Percentiles rank a stretch among this genome's conserved stretches.
Evolutionary conservation across 2,113 vertebrate genomes (phyloP).

Genomic region (Ageneiosus marmoratus): DNA sequence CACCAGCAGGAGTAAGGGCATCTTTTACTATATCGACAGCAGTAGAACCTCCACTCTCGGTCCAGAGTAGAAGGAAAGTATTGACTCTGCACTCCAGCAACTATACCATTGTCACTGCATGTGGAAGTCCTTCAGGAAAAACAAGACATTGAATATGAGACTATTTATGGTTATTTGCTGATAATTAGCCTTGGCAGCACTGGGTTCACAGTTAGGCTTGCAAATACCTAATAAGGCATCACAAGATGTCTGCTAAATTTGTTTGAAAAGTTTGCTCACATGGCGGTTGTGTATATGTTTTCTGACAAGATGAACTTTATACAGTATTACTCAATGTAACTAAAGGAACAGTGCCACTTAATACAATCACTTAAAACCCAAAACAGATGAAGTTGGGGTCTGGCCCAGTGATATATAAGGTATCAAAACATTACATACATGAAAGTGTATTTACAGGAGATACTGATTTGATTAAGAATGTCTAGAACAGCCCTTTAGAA

Average conservation of each 20-base stretch:
- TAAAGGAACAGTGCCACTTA: not conserved
- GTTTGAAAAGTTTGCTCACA: no score
- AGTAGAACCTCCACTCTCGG: conserved; percentile 97
- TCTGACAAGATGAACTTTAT: not conserved
- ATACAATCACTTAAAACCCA: not conserved
- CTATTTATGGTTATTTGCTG: not conserved
- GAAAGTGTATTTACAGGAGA: not conserved
- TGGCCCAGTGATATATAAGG: not conserved
- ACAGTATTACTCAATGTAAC: not conserved
- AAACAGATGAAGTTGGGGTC: not conserved
- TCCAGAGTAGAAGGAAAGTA: conserved; percentile 93
- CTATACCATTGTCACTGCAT: conserved; percentile 90
- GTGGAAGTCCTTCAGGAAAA: conserved; percentile 85
- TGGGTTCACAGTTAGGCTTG: not conserved
- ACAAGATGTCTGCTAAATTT: not conserved
- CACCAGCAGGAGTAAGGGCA: conserved; percentile 95
- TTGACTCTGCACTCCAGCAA: conserved; percentile 92
- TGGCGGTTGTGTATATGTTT: no score
- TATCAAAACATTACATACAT: not conserved
- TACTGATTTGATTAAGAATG: not conserved
- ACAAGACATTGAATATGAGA: conserved; percentile 7
- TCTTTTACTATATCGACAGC: conserved; percentile 86
- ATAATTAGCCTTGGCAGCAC: not conserved
- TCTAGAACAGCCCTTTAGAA: not conserved
- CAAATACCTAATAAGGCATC: not conserved